Evolutionary conservation across 2,113 vertebrate genomes (phyloP), one percentile per base, ranked within the genome.

Genomic region (Sylvietta virens): DNA sequence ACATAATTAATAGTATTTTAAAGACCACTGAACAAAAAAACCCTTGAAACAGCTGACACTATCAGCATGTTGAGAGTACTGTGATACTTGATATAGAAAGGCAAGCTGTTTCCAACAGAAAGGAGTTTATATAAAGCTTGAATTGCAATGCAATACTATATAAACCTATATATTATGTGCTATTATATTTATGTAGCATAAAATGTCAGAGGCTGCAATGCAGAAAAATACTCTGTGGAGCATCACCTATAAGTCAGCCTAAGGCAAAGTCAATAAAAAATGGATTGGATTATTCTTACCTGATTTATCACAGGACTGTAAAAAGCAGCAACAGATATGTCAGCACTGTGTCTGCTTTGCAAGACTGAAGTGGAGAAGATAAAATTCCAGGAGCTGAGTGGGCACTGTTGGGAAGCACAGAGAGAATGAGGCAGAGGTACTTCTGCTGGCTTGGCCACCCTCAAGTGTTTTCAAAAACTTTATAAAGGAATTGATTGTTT

Each of bases 331-430:
- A 18, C 11, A 65, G 67, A 8, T 60, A 30, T 0, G 1, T 8
- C 2, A 4, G 14, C 57, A 42, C 27, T 20, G 13, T 27, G 31
- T 45, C n/a, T 1, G 4, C 27, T 27, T 31, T 33, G 61, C 31
- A 37, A 11, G 39, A 31, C 0, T 3, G 40, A 40, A 67, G 7
- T 4, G 2, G 27, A 44, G 53, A 35, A 50, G 28, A 15, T 0
- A 18, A 16, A 2, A 20, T 26, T 66, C 35, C 23, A 21, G 65
- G 65, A 84, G 62, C 5, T 20, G 37, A 21, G 44, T 21, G 24
- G 65, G 61, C 48, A 76, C 27, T 0, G 0, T 4, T 6, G 58
- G 67, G 61, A 69, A 56, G 48, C 65, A 22, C 31, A 14, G 22
- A 31, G 47, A 37, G 22, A 23, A 69, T 0, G 33, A 71, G 62